These are phyloP conservation scores for Neoseiulus cucumeris DNA, from an alignment of 1,140 invertebrate genomes.

Conservation along the genomic window DNA sequence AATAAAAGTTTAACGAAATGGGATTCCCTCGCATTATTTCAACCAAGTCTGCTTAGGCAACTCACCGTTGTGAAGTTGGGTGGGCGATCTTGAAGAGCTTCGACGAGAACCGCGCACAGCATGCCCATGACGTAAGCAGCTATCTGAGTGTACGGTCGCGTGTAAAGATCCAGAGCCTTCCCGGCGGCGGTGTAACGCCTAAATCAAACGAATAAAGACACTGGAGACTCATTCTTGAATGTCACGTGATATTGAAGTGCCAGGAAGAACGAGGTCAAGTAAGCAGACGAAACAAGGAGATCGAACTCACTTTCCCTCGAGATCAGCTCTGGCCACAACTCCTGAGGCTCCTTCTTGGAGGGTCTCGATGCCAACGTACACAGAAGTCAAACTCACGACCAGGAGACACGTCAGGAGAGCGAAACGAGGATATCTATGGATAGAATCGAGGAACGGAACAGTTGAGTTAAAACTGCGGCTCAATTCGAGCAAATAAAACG, in stretches of 20 bases:
- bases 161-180: constrained; percentile 5
- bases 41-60: too few species aligned
- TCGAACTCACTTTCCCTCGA: constrained; percentile 1
- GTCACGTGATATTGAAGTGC: too few species aligned
- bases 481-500: too few species aligned
- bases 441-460: too few species aligned
- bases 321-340: constrained; percentile 1
- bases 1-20: too few species aligned
- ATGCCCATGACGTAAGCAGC: constrained; percentile 8
- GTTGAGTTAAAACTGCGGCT: too few species aligned
- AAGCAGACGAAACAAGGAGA: too few species aligned
- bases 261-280: too few species aligned
- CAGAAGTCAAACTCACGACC: neutral
- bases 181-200: neutral
- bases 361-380: neutral
- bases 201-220: neutral
- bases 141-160: neutral
- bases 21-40: too few species aligned
- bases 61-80: neutral
- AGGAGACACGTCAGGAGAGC: too few species aligned
- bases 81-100: neutral
- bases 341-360: neutral
- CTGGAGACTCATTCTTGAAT: too few species aligned
- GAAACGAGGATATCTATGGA: too few species aligned
- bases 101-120: neutral